Base-by-base conservation (phyloP, 2,113 vertebrate genomes). In the Collichthys lucidus region DNA sequence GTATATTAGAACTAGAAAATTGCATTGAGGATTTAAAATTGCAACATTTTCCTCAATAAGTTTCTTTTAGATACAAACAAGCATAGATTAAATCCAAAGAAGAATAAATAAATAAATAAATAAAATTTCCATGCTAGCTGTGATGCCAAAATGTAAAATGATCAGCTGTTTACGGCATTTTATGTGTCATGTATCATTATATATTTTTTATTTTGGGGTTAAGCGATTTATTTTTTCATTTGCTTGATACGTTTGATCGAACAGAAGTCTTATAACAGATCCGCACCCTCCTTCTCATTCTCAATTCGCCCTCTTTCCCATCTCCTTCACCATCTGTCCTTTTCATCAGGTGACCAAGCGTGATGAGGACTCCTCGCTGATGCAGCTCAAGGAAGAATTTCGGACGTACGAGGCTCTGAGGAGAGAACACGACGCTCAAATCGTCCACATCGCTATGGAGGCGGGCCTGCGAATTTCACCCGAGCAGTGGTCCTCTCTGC, bases 361-460 rank as follows among this genome's bases (percentile, higher is more conserved):
- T 11, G 98, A 99, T 79, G 98, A 99, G 92, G 98, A 99, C 93
- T 99, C 98, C 72, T 99, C 98, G 3, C 93, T 99, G 91, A 99
- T 99, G 98, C 98, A 99, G 78, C 93, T 99, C 68, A 99, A 98
- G 69, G 98, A 99, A 76, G 98, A 99, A 91, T 99, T 99, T 89
- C 95, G 98, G 15, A 98, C 97, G 22, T 99, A 99, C 0, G 98
- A 99, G 87, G 97, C 98, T 14, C 93, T 99, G 69, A 94, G 98
- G 52, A 95, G 98, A 17, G 98, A 99, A 57, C 98, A 99, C 3
- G 98, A 99, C 29, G 97, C 98, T 42, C 98, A 99, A 74, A 98
- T 99, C 26, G 98, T 99, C 91, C 98, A 99, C 89, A 99, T 99
- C 69, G 98, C 98, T 87, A 97, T 99, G 97, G 98, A 99, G 92